Base-by-base conservation (phyloP, 2,888 invertebrate species). In the Altica lythri region DNA sequence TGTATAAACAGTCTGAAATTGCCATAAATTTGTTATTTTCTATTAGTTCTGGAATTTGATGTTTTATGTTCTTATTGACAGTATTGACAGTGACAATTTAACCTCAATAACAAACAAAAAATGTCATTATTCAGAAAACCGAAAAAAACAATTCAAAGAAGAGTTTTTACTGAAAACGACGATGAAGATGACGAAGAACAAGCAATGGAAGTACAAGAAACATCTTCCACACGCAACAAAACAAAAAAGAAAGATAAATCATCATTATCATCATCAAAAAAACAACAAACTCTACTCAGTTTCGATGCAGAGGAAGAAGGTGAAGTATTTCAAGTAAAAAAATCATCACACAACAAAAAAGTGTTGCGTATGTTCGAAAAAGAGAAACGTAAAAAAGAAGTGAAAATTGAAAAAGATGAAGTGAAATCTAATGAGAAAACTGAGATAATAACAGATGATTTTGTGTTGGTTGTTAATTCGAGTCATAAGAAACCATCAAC, bases 271-370 rank as follows among this genome's bases (percentile, higher is more conserved):
- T n/a, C n/a, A n/a, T 81, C 83, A 4, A 67, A 66, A 52, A 60
- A 57, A 9, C 75, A 79, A 62, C 84, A 86, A 75, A 80, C 80
- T 57, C 78, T 91, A 55, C 80, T 94, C 27, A 94, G 94, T 78
- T 94, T 94, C 74, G 92, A 85, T 61, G 73, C 74, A 78, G 90
- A 89, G 69, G 90, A 90, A 72, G 86, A 86, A 65, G 89, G 86
- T 17, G 95, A 95, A 78, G 88, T 91, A 45, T 96, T 97, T 77
- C 90, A 95, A 83, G 92, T 97, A 44, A 95, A 93, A 76, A 96
- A 96, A 77, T 95, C 96, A 5, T 92, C 92, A 5, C 91, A 95
- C 71, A 95, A 95, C 77, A 91, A 94, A 76, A 86, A 89, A 74
- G 82, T 95, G 49, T 89, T 92, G 79, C 89, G 89, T 72, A 86